phyloP scores from a whole-genome alignment of 2,113 vertebrate species.

The Sus scrofa region DNA sequence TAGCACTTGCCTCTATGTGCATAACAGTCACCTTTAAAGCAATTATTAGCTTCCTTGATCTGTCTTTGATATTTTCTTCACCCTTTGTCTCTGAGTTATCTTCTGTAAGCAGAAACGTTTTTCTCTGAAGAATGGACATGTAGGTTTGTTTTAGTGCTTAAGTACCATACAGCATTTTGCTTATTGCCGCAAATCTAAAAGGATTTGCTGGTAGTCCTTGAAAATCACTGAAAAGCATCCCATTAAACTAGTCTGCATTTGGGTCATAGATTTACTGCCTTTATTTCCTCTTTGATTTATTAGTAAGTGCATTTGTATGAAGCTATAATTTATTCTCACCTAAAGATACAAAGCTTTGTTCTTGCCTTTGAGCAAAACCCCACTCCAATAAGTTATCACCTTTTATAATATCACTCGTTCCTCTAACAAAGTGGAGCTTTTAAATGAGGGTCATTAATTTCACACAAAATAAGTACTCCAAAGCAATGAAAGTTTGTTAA shows the following conservation, averaged over 20 bases:
- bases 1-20: background rate
- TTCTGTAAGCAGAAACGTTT: slow-evolving; percentile 30
- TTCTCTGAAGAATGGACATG: background rate
- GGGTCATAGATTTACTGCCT: slow-evolving; percentile 64
- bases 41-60: slow-evolving; percentile 15
- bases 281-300: slow-evolving; percentile 73
- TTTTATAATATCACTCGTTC: slow-evolving; percentile 24
- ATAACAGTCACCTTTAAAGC: slow-evolving; percentile 38
- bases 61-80: slow-evolving; percentile 29
- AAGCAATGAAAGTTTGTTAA: slow-evolving; percentile 46
- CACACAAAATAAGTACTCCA: slow-evolving; percentile 28
- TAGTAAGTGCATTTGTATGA: slow-evolving; percentile 58
- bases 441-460: slow-evolving; percentile 48
- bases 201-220: slow-evolving; percentile 49
- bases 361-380: slow-evolving; percentile 46
- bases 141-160: slow-evolving; percentile 20
- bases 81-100: background rate
- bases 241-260: slow-evolving; percentile 54
- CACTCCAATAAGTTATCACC: background rate
- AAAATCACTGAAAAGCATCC: slow-evolving; percentile 60
- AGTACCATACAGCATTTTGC: slow-evolving; percentile 20
- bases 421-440: slow-evolving; percentile 3
- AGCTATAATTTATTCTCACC: slow-evolving; percentile 57
- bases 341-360: slow-evolving; percentile 50
- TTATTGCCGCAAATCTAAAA: slow-evolving; percentile 53